Evolutionary conservation across 2,888 invertebrate genomes (phyloP).

Genomic region (Rhyacophila evoluta): DNA sequence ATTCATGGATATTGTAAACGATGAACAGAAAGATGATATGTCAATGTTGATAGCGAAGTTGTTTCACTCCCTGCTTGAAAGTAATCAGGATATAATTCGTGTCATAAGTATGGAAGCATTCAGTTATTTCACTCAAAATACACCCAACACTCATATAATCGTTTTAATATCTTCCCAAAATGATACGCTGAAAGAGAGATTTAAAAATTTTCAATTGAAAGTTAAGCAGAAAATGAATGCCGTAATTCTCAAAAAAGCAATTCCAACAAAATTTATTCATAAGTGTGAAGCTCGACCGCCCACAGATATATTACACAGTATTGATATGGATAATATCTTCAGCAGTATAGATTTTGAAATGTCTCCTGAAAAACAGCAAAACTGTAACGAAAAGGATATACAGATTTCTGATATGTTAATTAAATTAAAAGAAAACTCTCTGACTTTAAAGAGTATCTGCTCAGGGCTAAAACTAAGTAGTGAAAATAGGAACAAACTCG

Average conservation of each 20-base stretch:
- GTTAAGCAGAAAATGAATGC: not conserved
- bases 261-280: not conserved
- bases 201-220: slow-evolving; percentile 16
- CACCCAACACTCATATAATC: slow-evolving; percentile 29
- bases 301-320: slow-evolving; percentile 58
- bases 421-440: slow-evolving; percentile 60
- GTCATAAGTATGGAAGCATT: slow-evolving; percentile 34
- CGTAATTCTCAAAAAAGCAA: not conserved
- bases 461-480: slow-evolving; percentile 56
- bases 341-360: slow-evolving; percentile 59
- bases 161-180: not conserved
- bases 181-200: not conserved
- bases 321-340: slow-evolving; percentile 62
- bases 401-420: slow-evolving; percentile 57
- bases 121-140: slow-evolving; percentile 29
- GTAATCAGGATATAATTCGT: slow-evolving; percentile 23
- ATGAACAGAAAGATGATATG: slow-evolving; percentile 1
- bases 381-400: slow-evolving; percentile 57
- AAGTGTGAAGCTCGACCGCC: slow-evolving; percentile 31
- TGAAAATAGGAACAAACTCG: slow-evolving; percentile 61
- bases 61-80: slow-evolving; percentile 32
- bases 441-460: not conserved
- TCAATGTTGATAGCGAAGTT: not conserved
- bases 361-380: slow-evolving; percentile 61
- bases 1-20: not conserved